Evolutionary conservation across 1,140 invertebrate genomes (phyloP).

Genomic region (Meloidogyne exigua): DNA sequence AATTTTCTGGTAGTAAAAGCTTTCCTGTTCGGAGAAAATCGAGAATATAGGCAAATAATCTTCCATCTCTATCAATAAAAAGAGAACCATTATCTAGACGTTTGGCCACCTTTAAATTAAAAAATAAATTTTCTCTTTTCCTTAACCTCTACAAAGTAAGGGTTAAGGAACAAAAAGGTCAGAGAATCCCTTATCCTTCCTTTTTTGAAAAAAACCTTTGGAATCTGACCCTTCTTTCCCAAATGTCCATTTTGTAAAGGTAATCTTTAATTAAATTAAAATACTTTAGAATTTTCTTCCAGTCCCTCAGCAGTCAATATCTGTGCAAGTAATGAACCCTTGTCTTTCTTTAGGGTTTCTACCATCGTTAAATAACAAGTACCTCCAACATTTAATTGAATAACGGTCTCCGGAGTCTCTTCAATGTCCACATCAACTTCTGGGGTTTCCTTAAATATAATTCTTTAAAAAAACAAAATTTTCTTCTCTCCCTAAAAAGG

Average conservation of each 20-base stretch:
- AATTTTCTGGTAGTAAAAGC: slow-evolving; percentile 87
- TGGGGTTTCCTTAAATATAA: background rate
- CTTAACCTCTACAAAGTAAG: too few species aligned
- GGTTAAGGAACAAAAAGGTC: too few species aligned
- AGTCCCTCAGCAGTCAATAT: slow-evolving; percentile 29
- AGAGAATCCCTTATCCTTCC: too few species aligned
- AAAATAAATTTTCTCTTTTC: too few species aligned
- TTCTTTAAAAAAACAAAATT: too few species aligned
- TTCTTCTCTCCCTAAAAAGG: too few species aligned
- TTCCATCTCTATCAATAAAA: slow-evolving; percentile 94
- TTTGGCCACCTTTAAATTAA: slow-evolving; percentile 74
- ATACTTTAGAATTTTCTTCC: slow-evolving; percentile 16
- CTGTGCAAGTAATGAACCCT: slow-evolving; percentile 33
- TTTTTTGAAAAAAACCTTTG: too few species aligned
- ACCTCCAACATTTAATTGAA: slow-evolving; percentile 50
- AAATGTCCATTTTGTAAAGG: too few species aligned
- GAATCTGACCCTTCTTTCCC: too few species aligned
- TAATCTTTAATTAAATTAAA: background rate
- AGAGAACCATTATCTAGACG: slow-evolving; percentile 75
- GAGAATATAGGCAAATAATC: slow-evolving; percentile 91
- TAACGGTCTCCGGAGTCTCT: slow-evolving; percentile 38
- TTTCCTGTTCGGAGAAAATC: slow-evolving; percentile 85
- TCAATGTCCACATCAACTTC: background rate
- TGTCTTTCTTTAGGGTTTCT: slow-evolving; percentile 37
- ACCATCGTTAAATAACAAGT: slow-evolving; percentile 43